Evolutionary conservation across 2,797 vertebrate genomes (phyloP).

Genomic region (Oreonectes daqikongensis): DNA sequence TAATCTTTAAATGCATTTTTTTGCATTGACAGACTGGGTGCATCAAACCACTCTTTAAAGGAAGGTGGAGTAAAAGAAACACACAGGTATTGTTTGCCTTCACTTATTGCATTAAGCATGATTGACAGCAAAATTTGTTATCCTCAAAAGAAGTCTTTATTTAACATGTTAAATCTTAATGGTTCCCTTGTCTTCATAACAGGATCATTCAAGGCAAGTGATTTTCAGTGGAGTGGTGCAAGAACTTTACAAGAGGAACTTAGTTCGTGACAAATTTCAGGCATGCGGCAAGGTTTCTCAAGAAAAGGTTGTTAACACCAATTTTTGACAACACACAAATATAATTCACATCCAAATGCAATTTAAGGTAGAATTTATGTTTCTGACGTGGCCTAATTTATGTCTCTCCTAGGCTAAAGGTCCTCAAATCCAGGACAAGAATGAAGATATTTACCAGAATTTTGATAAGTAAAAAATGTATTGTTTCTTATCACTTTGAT

Average conservation of each 20-base stretch:
- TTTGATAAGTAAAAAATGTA: slow-evolving; percentile 41
- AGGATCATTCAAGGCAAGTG: slow-evolving; percentile 42
- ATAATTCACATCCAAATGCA: no score
- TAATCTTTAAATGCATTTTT: not conserved
- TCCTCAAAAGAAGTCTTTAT: not conserved
- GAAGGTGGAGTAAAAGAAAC: slow-evolving; percentile 15
- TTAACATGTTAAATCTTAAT: slow-evolving; percentile 45
- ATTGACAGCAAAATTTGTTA: slow-evolving; percentile 59
- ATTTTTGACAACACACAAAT: not conserved
- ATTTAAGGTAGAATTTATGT: not conserved
- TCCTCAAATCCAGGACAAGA: not conserved
- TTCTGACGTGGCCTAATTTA: slow-evolving; percentile 4
- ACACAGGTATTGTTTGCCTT: slow-evolving; percentile 54
- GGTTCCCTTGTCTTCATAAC: slow-evolving; percentile 53
- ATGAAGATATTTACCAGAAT: slow-evolving; percentile 77
- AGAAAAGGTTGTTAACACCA: slow-evolving; percentile 60
- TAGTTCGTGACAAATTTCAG: slow-evolving; percentile 45
- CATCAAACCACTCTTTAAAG: slow-evolving; percentile 31
- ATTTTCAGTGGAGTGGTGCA: slow-evolving; percentile 73
- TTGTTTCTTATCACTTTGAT: not conserved
- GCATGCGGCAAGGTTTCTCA: not conserved
- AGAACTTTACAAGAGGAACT: slow-evolving; percentile 69
- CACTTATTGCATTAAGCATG: not conserved
- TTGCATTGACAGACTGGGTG: slow-evolving; percentile 61
- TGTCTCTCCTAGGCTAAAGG: slow-evolving; percentile 59